These are phyloP conservation scores for Fistularia commersonii DNA, from an alignment of 2,797 vertebrate species.

Conservation along the genomic window DNA sequence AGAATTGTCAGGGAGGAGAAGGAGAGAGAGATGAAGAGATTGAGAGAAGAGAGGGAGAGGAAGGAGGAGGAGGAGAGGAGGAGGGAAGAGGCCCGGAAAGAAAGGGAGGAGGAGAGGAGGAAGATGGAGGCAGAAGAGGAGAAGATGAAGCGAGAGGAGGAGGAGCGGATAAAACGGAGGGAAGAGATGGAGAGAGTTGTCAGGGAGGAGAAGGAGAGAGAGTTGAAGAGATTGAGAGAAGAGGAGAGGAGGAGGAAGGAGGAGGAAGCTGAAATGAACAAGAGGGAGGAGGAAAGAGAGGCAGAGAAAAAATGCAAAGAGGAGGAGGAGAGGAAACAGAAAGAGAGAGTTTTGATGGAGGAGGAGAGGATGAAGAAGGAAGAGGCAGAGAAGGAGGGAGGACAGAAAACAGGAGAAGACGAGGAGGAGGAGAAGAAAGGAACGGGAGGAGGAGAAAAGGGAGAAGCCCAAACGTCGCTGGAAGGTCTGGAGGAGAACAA, in stretches of 20 bases:
- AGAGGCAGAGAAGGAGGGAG: background rate
- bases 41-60: too few species aligned
- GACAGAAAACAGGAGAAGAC: slow-evolving; percentile 9
- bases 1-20: too few species aligned
- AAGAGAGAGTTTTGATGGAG: background rate
- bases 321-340: slow-evolving; percentile 10
- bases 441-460: slow-evolving; percentile 1
- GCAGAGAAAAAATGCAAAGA: slow-evolving; percentile 10
- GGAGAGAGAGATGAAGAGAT: background rate
- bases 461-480: slow-evolving; percentile 6
- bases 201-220: slow-evolving; percentile 2
- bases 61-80: background rate
- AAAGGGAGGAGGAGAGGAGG: background rate
- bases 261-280: background rate
- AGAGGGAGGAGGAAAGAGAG: slow-evolving; percentile 12
- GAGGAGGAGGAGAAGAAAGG: slow-evolving; percentile 3
- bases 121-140: background rate
- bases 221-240: slow-evolving; percentile 25
- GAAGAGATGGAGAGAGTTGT: background rate
- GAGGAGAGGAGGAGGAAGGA: slow-evolving; percentile 5
- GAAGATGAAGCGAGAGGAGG: background rate
- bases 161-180: background rate
- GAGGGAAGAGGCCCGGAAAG: background rate
- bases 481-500: slow-evolving; percentile 44
- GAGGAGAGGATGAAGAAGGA: slow-evolving; percentile 7